Percentiles rank a stretch among this genome's conserved stretches.
These are phyloP conservation scores for Rotaria socialis DNA, from an alignment of 2,888 invertebrate genomes.

Conservation along the genomic window DNA sequence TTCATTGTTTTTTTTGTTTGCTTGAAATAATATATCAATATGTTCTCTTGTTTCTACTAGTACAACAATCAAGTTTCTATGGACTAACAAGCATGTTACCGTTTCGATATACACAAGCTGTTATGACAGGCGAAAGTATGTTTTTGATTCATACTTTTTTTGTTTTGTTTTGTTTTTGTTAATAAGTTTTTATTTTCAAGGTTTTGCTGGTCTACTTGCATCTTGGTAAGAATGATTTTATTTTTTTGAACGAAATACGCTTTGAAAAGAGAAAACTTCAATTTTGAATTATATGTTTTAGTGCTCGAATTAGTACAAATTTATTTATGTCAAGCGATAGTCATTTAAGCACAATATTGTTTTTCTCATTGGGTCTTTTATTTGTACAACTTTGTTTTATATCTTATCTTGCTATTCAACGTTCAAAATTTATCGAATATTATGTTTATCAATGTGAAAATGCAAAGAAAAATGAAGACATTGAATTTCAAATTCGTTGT, in stretches of 20 bases:
- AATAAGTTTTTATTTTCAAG: background rate
- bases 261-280: too few relatives aligned
- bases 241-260: slow-evolving; percentile 26
- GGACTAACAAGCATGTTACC: slow-evolving; percentile 88
- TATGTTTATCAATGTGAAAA: slow-evolving; percentile 70
- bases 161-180: background rate
- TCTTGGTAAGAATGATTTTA: background rate
- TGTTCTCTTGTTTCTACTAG: slow-evolving; percentile 56
- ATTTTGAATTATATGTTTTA: background rate
- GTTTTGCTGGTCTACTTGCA: background rate
- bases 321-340: slow-evolving; percentile 74
- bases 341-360: slow-evolving; percentile 76
- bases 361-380: slow-evolving; percentile 75
- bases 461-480: slow-evolving; percentile 54
- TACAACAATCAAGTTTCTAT: slow-evolving; percentile 88
- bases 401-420: slow-evolving; percentile 72
- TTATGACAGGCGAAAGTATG: slow-evolving; percentile 89
- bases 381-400: slow-evolving; percentile 74
- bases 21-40: slow-evolving; percentile 8
- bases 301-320: slow-evolving; percentile 10
- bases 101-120: slow-evolving; percentile 81
- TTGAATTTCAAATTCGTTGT: slow-evolving; percentile 69
- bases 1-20: background rate
- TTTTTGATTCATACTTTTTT: slow-evolving; percentile 48
- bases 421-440: slow-evolving; percentile 76